Base-by-base conservation (phyloP, 2,888 invertebrate species). In the Leucozona laternaria region DNA sequence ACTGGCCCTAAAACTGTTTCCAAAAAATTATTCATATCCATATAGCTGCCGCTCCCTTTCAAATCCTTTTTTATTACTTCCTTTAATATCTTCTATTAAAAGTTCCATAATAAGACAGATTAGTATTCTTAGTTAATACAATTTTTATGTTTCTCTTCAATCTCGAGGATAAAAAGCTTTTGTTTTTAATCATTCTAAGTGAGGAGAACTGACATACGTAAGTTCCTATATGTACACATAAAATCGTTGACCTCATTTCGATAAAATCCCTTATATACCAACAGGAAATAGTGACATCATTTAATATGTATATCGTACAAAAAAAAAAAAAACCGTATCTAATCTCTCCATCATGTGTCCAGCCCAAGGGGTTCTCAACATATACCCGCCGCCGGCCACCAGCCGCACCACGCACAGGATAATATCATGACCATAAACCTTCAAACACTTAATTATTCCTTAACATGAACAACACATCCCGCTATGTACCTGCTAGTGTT, bases 401-500 rank as follows among this genome's bases (percentile, higher is more conserved):
- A n/a, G n/a, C n/a, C n/a, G n/a, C n/a, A n/a, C n/a, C 10, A 10
- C 5, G 2, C 15, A 48, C 4, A 45, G 20, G 48, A 20, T 57
- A 17, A 11, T 17, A 17, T 6, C 40, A n/a, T 71, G 48, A 20
- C 31, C 25, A 31, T 6, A 31, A 58, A n/a, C n/a, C n/a, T n/a
- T n/a, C 31, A 11, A 57, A 10, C 22, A 40, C 15, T 72, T 78
- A 68, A 82, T 73, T 53, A 55, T 50, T 28, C 34, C 20, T 28
- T 37, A 31, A 68, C 82, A 82, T 82, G 82, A 66, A 64, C 53
- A 40, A 0, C 37, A 13, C 2, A 15, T 15, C 40, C 15, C 15
- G 4, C 13, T 15, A 43, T 43, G 0, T 37, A 40, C 40, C 4
- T 1, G 1, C 7, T 43, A 45, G 4, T 48, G 11, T 48, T 20